phyloP scores from a whole-genome alignment of 2,113 vertebrate species.

The Bombycilla garrulus region DNA sequence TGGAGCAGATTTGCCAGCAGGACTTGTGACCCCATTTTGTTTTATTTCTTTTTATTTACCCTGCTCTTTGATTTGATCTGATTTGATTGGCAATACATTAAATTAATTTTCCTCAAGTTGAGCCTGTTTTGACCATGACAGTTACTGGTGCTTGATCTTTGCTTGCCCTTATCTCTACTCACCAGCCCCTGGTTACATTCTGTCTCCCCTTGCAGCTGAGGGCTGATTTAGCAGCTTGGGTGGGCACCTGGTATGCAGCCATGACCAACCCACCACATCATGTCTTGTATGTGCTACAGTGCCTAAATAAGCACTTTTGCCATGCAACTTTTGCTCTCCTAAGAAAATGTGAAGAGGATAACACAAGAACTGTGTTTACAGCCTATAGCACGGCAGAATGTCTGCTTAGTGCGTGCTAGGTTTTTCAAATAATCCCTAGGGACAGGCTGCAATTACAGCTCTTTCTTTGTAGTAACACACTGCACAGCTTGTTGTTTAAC shows the following conservation, averaged over 20 bases:
- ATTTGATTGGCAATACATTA: background rate
- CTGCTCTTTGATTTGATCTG: background rate
- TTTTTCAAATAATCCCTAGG: background rate
- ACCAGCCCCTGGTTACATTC: fast-evolving
- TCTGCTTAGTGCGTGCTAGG: background rate
- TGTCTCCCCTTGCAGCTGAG: background rate
- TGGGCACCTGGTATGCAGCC: background rate
- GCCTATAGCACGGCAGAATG: background rate
- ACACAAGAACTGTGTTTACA: background rate
- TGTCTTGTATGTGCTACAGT: background rate
- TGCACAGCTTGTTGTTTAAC: background rate
- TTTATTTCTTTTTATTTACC: background rate
- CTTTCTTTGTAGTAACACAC: background rate
- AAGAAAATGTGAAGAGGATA: background rate
- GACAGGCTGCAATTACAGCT: background rate
- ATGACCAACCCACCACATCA: background rate
- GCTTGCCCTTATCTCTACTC: background rate
- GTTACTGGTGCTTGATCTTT: background rate
- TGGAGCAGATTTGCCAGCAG: background rate
- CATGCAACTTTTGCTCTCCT: background rate
- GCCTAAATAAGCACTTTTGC: background rate
- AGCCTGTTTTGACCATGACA: background rate
- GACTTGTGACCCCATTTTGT: background rate
- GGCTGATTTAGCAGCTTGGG: background rate
- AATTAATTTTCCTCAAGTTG: background rate